phyloP scores from a whole-genome alignment of 2,113 vertebrate species.

The Solea solea region DNA sequence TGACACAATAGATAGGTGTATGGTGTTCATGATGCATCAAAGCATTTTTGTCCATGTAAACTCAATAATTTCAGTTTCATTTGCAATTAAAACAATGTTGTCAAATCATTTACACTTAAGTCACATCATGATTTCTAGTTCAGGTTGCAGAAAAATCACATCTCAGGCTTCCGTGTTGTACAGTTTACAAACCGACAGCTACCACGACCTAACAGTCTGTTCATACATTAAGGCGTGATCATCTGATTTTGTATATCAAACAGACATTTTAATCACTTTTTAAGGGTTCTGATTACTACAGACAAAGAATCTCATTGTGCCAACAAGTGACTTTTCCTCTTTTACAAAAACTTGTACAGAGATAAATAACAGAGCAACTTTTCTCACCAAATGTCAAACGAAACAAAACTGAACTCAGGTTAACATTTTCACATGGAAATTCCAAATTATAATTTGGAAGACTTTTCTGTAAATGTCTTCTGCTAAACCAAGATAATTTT shows the following conservation, averaged over 20 bases:
- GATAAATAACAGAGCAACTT: neutral
- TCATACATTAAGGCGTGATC: slow-evolving; percentile 49
- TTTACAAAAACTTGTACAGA: neutral
- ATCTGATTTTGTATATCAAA: slow-evolving; percentile 18
- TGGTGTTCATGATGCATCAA: neutral
- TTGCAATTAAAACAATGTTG: slow-evolving; percentile 29
- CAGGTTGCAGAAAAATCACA: neutral
- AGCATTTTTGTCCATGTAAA: slow-evolving; percentile 1
- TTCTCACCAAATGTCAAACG: neutral
- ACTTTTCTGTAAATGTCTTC: neutral
- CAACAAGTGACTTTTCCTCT: neutral
- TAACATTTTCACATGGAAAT: slow-evolving; percentile 26
- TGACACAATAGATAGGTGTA: neutral
- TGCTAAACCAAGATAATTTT: slow-evolving; percentile 12
- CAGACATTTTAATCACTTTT: neutral
- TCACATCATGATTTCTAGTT: neutral
- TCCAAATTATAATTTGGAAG: too few species aligned
- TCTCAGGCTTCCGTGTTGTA: neutral
- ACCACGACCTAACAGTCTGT: slow-evolving; percentile 23
- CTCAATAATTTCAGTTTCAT: neutral
- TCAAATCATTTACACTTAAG: neutral
- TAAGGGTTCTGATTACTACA: neutral
- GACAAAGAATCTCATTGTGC: slow-evolving; percentile 1
- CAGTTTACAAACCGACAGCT: too few species aligned
- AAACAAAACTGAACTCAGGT: slow-evolving; percentile 19